Conservation (phyloP, 2,113 vertebrate species). For the Dipodomys ordii region DNA sequence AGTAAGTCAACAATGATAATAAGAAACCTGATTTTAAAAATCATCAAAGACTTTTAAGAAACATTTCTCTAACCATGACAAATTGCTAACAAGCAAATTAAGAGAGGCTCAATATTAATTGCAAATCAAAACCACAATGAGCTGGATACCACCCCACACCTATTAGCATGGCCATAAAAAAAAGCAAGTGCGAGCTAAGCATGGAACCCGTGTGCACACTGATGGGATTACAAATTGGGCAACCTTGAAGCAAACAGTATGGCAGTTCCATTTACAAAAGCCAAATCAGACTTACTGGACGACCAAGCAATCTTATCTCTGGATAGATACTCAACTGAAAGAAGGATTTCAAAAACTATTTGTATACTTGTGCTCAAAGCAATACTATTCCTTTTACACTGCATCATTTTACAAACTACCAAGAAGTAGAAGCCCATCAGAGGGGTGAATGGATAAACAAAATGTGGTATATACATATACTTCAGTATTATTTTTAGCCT, state of each 20-base stretch:
- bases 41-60: not conserved
- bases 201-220: not conserved
- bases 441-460: not conserved
- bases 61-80: not conserved
- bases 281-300: not conserved
- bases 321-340: not conserved
- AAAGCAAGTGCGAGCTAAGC: rapidly evolving
- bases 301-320: not conserved
- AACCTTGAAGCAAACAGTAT: not conserved
- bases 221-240: not conserved
- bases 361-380: not conserved
- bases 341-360: not conserved
- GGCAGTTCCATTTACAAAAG: not conserved
- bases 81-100: not conserved
- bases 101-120: not conserved
- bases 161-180: not conserved
- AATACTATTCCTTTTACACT: not conserved
- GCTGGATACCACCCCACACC: not conserved
- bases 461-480: not conserved
- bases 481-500: not conserved
- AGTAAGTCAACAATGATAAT: not conserved
- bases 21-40: not conserved
- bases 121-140: not conserved
- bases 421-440: not conserved
- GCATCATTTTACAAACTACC: not conserved